Base-by-base conservation (phyloP, 2,888 invertebrate species). In the Syrista parreyssii region DNA sequence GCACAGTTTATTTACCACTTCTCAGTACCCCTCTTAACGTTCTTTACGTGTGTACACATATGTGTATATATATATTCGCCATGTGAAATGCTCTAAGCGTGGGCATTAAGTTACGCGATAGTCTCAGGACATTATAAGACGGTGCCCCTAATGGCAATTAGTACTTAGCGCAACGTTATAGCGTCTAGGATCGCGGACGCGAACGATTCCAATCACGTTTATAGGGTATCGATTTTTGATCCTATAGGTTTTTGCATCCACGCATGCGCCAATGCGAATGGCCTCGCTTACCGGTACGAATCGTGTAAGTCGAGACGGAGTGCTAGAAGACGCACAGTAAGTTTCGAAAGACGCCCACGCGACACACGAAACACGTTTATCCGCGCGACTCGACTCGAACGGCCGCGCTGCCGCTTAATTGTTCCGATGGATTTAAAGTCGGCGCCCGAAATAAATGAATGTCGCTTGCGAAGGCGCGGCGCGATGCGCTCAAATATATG, bases 371-470 rank as follows among this genome's bases (percentile, higher is more conserved):
- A 31, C 71, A 33, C 77, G 74, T 77, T 75, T 36, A 69, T 72
- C 72, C 40, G 73, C 35, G 32, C 35, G 74, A 32, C 31, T 35
- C 35, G 33, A 35, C 33, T 11, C 74, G 74, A 32, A 30, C 72
- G 76, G 69, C 40, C 73, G 40, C 23, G 30, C 68, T 55, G 76
- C 68, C 82, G 78, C 82, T 88, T 88, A 88, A 88, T 88, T 88
- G 86, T 86, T 84, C 73, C 82, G 84, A 87, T 85, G 84, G 84
- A 87, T 86, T 87, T 87, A 87, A 86, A 82, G 83, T 83, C 82
- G 81, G 77, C 78, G 79, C 74, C 82, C 81, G 81, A 84, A 79
- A 85, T 85, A 86, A 87, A 86, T 85, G 84, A 85, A 83, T 79
- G 82, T 82, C 81, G 82, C 74, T 78, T 79, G 77, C 78, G 78